These are phyloP conservation scores for Crossaster papposus DNA, from an alignment of 53 echinoderm and acorn worm species.

Conservation along the genomic window DNA sequence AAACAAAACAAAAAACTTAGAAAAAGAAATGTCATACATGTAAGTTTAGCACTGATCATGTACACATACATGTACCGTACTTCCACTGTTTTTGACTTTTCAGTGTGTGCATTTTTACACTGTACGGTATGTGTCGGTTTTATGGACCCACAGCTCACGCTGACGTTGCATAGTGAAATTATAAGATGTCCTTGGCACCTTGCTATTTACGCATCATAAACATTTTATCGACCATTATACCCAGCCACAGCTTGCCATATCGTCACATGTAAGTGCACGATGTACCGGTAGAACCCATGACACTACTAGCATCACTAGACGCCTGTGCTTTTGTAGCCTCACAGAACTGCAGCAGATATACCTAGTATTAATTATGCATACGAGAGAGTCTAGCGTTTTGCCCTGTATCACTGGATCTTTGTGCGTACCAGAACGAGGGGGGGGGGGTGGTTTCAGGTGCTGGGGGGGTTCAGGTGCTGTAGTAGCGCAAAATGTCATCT, in stretches of 20 bases:
- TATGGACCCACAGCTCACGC: neutral
- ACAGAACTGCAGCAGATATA: conserved; percentile 7
- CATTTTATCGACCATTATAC: neutral
- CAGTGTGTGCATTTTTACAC: neutral
- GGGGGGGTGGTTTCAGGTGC: too few species aligned
- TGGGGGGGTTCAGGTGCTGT: neutral
- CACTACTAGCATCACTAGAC: neutral
- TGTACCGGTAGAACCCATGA: neutral
- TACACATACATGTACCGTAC: too few species aligned
- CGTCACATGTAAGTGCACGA: neutral
- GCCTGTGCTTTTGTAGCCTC: neutral
- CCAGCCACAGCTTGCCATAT: neutral
- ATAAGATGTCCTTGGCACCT: conserved; percentile 2
- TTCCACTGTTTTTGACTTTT: too few species aligned
- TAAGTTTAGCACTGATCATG: too few species aligned
- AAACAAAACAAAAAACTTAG: too few species aligned
- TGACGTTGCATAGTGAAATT: neutral
- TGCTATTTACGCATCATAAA: neutral
- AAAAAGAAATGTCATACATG: too few species aligned
- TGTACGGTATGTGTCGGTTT: neutral
- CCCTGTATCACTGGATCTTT: neutral
- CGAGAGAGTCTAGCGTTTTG: conserved; percentile 29
- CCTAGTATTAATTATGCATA: conserved; percentile 51
- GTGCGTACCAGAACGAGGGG: neutral
- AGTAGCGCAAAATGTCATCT: conserved; percentile 22